Percentiles rank a stretch among this genome's conserved stretches.
These are phyloP conservation scores for Pseudococcus viburni DNA, from an alignment of 2,888 invertebrate genomes.

Conservation along the genomic window DNA sequence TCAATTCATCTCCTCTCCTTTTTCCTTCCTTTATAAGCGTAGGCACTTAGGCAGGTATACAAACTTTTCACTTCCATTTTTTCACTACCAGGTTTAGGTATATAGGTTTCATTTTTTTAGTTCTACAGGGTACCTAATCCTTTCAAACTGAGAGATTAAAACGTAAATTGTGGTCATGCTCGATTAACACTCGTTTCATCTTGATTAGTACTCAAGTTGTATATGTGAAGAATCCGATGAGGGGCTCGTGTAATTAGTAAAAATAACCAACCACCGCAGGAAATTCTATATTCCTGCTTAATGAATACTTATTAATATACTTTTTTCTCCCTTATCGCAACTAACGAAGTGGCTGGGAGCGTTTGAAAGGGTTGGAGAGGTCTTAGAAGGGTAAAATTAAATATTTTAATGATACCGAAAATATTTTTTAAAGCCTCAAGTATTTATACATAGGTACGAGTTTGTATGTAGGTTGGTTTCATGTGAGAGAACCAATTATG, in stretches of 20 bases:
- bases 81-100: too few species aligned
- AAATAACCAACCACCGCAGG: conserved; percentile 2
- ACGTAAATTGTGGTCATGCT: conserved; percentile 45
- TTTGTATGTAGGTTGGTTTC: neutral
- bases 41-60: too few species aligned
- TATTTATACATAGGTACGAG: too few species aligned
- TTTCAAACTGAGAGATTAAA: neutral
- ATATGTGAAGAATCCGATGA: neutral
- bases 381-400: neutral
- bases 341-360: too few species aligned
- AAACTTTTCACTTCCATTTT: too few species aligned
- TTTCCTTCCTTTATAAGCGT: too few species aligned
- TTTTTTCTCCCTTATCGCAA: neutral
- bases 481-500: neutral
- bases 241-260: neutral
- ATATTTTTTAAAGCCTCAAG: neutral
- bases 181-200: conserved; percentile 10
- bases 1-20: too few species aligned
- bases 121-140: neutral
- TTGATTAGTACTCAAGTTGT: neutral
- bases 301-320: neutral
- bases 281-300: neutral
- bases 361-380: neutral
- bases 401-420: neutral
- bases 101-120: too few species aligned